A percentile compares a stretch with the other conserved stretches of the same genome.
Evolutionary conservation across 2,113 vertebrate genomes (phyloP).

Genomic region (Cephalopholis sonnerati): DNA sequence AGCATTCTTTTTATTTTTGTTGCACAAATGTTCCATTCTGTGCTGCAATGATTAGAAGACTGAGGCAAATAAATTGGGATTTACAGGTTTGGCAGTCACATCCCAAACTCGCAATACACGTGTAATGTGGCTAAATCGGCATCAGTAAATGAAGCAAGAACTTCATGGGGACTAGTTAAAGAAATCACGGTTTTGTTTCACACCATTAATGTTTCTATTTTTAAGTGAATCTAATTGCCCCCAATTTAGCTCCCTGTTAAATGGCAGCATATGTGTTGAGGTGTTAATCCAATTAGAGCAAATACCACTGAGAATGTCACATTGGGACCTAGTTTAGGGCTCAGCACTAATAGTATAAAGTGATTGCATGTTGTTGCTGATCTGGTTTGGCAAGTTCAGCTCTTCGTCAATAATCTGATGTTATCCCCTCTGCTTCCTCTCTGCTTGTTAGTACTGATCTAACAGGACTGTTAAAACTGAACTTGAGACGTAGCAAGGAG

Average conservation of each 20-base stretch:
- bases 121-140: conserved; percentile 52
- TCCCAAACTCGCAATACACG: conserved; percentile 35
- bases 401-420: conserved; percentile 10
- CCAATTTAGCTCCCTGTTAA: conserved; percentile 47
- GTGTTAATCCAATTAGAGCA: conserved; percentile 47
- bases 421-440: conserved; percentile 11
- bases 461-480: neutral
- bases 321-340: conserved; percentile 22
- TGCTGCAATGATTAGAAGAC: conserved; percentile 38
- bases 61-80: conserved; percentile 62
- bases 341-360: conserved; percentile 42
- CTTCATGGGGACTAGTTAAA: conserved; percentile 56
- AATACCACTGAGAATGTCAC: conserved; percentile 52
- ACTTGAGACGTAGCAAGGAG: neutral
- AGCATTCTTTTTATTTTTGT: conserved; percentile 38
- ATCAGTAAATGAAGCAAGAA: conserved; percentile 64
- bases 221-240: conserved; percentile 48
- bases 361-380: conserved; percentile 25
- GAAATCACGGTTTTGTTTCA: conserved; percentile 48
- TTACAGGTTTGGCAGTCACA: conserved; percentile 65
- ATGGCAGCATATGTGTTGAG: conserved; percentile 49
- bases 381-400: conserved; percentile 31
- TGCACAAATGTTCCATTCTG: conserved; percentile 54
- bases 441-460: neutral
- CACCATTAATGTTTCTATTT: conserved; percentile 61